Evolutionary conservation across 2,888 invertebrate genomes (phyloP).

Genomic region (Morpho helenor): DNA sequence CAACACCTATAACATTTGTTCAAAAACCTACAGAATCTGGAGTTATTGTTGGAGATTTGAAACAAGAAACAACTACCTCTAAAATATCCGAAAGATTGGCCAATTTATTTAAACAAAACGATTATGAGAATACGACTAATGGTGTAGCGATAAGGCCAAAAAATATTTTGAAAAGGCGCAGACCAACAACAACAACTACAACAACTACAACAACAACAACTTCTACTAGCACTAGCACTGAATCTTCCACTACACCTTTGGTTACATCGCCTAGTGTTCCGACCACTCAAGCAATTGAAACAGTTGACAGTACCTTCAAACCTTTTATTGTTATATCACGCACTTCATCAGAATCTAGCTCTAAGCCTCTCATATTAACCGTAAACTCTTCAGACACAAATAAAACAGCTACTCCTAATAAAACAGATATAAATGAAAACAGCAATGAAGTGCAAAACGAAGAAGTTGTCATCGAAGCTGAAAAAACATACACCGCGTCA

Average conservation of each 20-base stretch:
- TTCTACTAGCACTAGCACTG: constrained; percentile 22
- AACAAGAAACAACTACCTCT: constrained; percentile 40
- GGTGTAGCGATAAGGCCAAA: constrained; percentile 49
- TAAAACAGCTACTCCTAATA: constrained; percentile 36
- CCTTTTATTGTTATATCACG: constrained; percentile 64
- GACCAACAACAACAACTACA: constrained; percentile 67
- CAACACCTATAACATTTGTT: constrained; percentile 32
- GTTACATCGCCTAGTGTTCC: constrained; percentile 24
- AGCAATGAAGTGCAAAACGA: constrained; percentile 53
- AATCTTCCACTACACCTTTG: constrained; percentile 20
- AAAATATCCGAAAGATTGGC: constrained; percentile 52
- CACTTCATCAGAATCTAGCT: constrained; percentile 62
- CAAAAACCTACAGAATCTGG: constrained; percentile 49
- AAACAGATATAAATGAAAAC: constrained; percentile 40
- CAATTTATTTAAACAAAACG: constrained; percentile 47
- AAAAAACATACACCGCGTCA: constrained; percentile 80
- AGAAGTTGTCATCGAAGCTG: constrained; percentile 78
- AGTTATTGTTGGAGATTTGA: constrained; percentile 37
- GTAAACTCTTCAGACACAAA: constrained; percentile 36
- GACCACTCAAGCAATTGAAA: constrained; percentile 30
- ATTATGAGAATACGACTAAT: constrained; percentile 44
- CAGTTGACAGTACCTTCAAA: constrained; percentile 43
- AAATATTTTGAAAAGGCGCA: constrained; percentile 54
- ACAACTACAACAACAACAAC: constrained; percentile 40
- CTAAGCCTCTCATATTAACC: constrained; percentile 41